phyloP scores from a whole-genome alignment of 2,113 vertebrate genomes.

The Nesogale talazaci region DNA sequence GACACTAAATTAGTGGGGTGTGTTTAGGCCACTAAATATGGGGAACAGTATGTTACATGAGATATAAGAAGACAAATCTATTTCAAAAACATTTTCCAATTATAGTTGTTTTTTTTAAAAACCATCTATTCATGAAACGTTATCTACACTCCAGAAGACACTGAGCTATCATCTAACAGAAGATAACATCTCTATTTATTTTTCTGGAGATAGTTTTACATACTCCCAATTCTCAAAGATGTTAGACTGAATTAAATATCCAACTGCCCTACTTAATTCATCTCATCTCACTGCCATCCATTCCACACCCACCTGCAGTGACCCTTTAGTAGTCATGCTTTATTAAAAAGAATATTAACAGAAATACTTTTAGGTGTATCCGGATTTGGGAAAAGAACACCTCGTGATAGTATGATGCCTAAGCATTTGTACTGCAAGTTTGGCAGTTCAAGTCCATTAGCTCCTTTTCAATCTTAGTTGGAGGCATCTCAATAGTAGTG shows the following conservation, averaged over 20 bases:
- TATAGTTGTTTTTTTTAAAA: conserved; percentile 15
- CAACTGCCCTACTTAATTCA: neutral
- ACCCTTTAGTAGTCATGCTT: neutral
- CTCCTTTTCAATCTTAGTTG: no score
- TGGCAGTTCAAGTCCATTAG: no score
- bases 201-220: neutral
- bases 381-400: conserved; percentile 4
- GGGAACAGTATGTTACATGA: neutral
- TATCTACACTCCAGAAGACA: conserved; percentile 3
- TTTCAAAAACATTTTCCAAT: conserved; percentile 15
- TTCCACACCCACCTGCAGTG: no score
- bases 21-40: neutral
- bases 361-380: neutral
- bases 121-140: neutral
- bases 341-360: conserved; percentile 18
- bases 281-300: no score
- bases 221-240: conserved; percentile 7
- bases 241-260: neutral
- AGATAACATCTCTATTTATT: neutral
- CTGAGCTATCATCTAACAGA: neutral
- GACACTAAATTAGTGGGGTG: neutral
- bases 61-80: neutral
- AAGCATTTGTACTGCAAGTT: no score
- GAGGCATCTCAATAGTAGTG: no score
- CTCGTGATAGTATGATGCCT: no score